A percentile compares a stretch with the other conserved stretches of the same genome.
These are phyloP conservation scores for Polyergus mexicanus DNA, from an alignment of 1,140 invertebrate genomes.

Conservation along the genomic window DNA sequence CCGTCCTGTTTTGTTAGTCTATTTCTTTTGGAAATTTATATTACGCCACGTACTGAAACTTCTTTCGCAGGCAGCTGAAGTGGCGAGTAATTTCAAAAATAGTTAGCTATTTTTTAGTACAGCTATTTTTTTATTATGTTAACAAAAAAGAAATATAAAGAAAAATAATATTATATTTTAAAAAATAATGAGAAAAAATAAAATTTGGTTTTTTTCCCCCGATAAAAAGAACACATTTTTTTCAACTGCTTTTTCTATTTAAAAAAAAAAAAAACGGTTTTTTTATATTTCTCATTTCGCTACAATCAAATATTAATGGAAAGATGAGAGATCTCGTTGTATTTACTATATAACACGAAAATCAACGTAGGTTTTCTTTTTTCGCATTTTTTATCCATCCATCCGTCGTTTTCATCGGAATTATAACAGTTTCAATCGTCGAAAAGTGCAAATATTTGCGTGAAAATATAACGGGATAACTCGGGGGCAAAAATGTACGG, in stretches of 20 bases:
- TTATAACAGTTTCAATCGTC: neutral
- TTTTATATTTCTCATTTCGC: neutral
- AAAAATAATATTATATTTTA: too few species aligned
- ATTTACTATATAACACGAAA: neutral
- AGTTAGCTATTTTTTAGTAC: too few species aligned
- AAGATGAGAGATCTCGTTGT: neutral
- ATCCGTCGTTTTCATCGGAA: neutral
- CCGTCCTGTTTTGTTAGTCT: neutral
- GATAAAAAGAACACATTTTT: too few species aligned
- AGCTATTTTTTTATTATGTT: neutral
- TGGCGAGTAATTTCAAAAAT: neutral
- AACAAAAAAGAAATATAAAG: too few species aligned
- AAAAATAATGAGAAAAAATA: too few species aligned
- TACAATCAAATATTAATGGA: slow-evolving; percentile 20
- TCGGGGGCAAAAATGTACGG: neutral
- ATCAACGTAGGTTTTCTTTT: too few species aligned
- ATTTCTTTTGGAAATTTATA: neutral
- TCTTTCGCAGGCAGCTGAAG: neutral
- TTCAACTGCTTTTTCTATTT: too few species aligned
- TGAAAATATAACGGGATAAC: neutral
- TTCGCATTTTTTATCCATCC: slow-evolving; percentile 5
- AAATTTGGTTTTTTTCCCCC: too few species aligned
- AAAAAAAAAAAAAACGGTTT: too few species aligned
- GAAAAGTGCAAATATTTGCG: slow-evolving; percentile 27
- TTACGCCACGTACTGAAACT: neutral